Evolutionary conservation across 23 tunicate genomes (phyloP).

Genomic region (Trididemnum nubilum): DNA sequence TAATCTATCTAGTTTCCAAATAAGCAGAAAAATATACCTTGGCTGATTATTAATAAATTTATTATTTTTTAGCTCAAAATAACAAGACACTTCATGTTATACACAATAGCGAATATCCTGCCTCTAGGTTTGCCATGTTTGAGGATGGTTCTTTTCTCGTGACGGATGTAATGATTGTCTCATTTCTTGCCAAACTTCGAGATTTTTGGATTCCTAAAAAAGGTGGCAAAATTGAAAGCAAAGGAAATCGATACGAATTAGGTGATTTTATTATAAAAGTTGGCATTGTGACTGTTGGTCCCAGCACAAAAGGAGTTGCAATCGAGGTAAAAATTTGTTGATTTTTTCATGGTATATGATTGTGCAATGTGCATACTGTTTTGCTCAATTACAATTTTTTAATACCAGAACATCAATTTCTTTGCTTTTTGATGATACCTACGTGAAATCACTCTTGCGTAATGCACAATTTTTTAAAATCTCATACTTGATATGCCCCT

Average conservation of each 20-base stretch:
- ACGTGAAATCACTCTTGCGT: too few relatives aligned
- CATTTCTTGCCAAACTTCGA: slow-evolving; percentile 68
- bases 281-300: slow-evolving; percentile 74
- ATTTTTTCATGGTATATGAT: too few relatives aligned
- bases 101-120: slow-evolving; percentile 70
- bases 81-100: slow-evolving; percentile 62
- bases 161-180: slow-evolving; percentile 58
- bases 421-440: too few relatives aligned
- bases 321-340: slow-evolving; percentile 56
- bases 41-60: too few relatives aligned
- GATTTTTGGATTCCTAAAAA: slow-evolving; percentile 76
- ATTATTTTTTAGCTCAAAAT: slow-evolving; percentile 33
- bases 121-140: slow-evolving; percentile 72
- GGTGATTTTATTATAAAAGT: slow-evolving; percentile 75
- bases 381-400: too few relatives aligned
- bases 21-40: too few relatives aligned
- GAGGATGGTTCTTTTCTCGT: slow-evolving; percentile 77
- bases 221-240: slow-evolving; percentile 79
- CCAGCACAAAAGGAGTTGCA: slow-evolving; percentile 74
- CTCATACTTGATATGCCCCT: too few relatives aligned
- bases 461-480: too few relatives aligned
- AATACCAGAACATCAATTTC: too few relatives aligned
- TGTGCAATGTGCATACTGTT: too few relatives aligned
- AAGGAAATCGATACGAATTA: slow-evolving; percentile 75
- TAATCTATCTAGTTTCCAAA: too few relatives aligned